Evolutionary conservation across 2,888 invertebrate species (phyloP), one percentile per base, ranked within the genome.

Genomic region (Idaea straminata): DNA sequence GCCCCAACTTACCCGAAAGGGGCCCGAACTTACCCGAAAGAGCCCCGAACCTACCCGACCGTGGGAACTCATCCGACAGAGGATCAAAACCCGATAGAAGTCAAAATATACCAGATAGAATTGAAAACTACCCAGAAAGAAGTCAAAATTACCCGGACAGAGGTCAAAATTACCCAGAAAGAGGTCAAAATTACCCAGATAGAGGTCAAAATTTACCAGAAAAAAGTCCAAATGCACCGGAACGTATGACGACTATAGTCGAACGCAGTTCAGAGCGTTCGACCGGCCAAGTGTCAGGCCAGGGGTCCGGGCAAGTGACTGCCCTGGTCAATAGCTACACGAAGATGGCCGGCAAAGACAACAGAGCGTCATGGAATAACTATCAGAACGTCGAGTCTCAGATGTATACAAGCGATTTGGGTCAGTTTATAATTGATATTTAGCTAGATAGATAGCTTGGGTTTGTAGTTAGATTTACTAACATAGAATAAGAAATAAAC

Each of bases 301-400:
- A 61, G 76, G 74, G 10, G 69, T 71, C 64, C 64, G 70, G 69
- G 64, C 6, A 68, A 0, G 92, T 92, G 0, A 87, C 89, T 0
- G 85, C 91, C 0, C 72, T 92, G 5, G 92, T 92, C 15, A 91
- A 87, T 75, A 90, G 87, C 72, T 92, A 89, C 75, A 92, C 92
- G 72, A 90, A 91, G 69, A 74, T 87, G 25, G 86, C 89, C 84
- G 80, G 83, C 36, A 81, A 82, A 63, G 77, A 75, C 5, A 86
- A 85, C 70, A 64, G 72, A 15, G 64, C 69, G 5, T 72, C 71
- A 34, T 74, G 74, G 66, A 86, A 88, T 69, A 88, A 89, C 66
- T 87, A 86, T 82, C 87, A 87, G 71, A 82, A 73, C 59, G 84
- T 83, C 62, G 89, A 89, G 69, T 86, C 90, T 0, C 86, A 92